phyloP scores from a whole-genome alignment of 1,140 invertebrate genomes.

The Lordiphosa clarofinis region DNA sequence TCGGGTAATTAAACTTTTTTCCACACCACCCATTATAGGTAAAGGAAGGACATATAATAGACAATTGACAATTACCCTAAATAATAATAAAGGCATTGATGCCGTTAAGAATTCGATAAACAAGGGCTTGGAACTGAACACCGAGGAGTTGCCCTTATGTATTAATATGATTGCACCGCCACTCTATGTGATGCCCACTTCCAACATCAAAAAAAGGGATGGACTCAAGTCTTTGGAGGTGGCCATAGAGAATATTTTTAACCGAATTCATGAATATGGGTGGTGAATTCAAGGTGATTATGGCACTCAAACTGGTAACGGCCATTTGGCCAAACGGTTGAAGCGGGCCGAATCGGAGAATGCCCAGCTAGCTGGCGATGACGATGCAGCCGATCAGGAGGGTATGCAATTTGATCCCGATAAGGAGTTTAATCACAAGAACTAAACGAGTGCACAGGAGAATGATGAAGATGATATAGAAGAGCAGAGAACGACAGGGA shows the following conservation, averaged over 20 bases:
- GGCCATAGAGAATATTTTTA: constrained; percentile 93
- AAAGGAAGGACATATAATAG: no score
- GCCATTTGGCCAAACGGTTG: constrained; percentile 95
- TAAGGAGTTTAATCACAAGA: constrained; percentile 74
- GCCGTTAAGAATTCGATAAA: constrained; percentile 97
- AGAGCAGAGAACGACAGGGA: no score
- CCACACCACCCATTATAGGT: no score
- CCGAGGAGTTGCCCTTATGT: constrained; percentile 96
- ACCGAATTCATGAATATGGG: constrained; percentile 89
- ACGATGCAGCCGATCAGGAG: constrained; percentile 85
- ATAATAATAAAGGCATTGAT: constrained; percentile 99
- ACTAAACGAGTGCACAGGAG: constrained; percentile 15
- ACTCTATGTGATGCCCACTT: constrained; percentile 94
- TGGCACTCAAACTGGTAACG: constrained; percentile 99
- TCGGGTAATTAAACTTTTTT: no score
- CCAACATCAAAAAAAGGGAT: constrained; percentile 96
- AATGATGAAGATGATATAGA: no score
- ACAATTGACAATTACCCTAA: no score
- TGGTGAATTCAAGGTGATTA: constrained; percentile 97
- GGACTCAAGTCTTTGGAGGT: constrained; percentile 93
- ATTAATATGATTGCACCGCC: constrained; percentile 99
- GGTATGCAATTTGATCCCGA: constrained; percentile 81
- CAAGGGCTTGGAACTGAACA: constrained; percentile 95
- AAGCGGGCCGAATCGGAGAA: constrained; percentile 96
- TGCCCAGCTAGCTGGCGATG: constrained; percentile 94